Evolutionary conservation across 1,140 invertebrate species (phyloP).

Genomic region (Bombyx mandarina): DNA sequence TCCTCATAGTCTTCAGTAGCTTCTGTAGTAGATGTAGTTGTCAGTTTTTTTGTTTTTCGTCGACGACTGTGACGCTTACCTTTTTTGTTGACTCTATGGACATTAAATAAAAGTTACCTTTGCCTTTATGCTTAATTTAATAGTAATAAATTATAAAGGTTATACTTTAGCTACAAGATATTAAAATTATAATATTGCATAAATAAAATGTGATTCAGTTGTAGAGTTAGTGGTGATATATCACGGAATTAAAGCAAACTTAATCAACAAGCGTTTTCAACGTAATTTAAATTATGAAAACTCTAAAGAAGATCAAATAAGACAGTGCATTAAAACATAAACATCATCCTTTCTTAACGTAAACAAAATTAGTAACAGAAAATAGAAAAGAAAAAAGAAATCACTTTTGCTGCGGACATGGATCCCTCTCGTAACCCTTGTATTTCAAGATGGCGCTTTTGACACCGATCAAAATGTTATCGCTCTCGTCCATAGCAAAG

Average conservation of each 20-base stretch:
- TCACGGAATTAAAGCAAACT: too few relatives aligned
- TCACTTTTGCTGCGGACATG: slow-evolving; percentile 43
- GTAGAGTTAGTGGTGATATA: neutral
- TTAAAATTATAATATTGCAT: neutral
- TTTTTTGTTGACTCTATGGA: slow-evolving; percentile 23
- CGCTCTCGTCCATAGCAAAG: slow-evolving; percentile 51
- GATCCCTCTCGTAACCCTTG: slow-evolving; percentile 40
- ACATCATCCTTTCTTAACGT: neutral
- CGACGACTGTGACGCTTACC: slow-evolving; percentile 29
- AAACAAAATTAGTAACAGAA: neutral
- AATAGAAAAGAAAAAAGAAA: slow-evolving; percentile 2
- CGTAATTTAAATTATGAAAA: too few relatives aligned
- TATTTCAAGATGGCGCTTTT: slow-evolving; percentile 49
- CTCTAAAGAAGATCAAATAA: too few relatives aligned
- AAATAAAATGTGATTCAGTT: neutral
- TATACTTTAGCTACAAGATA: neutral
- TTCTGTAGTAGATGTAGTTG: slow-evolving; percentile 32
- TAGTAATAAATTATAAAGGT: neutral
- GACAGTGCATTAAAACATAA: neutral
- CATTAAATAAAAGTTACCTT: neutral
- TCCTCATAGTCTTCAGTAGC: slow-evolving; percentile 33
- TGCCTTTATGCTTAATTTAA: neutral
- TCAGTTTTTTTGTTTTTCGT: slow-evolving; percentile 28
- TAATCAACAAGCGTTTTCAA: too few relatives aligned
- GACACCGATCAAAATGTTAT: slow-evolving; percentile 53